Conservation (phyloP, 2,113 vertebrate species). For the Parus major region DNA sequence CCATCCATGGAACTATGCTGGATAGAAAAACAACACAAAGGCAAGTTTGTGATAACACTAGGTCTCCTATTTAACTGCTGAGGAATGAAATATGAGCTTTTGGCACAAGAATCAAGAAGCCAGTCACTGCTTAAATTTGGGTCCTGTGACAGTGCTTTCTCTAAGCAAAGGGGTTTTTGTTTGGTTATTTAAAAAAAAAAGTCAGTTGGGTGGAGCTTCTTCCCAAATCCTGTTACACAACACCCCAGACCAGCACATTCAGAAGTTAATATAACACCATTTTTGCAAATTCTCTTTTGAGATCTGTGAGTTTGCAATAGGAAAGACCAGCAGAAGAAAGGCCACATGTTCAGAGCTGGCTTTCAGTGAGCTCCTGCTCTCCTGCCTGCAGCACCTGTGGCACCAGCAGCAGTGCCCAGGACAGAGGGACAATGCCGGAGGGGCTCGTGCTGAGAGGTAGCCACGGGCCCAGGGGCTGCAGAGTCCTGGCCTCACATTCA, state of each 20-base stretch:
- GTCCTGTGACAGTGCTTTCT: neutral
- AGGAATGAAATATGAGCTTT: neutral
- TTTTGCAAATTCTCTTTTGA: neutral
- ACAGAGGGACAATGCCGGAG: accelerated
- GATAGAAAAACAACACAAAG: neutral
- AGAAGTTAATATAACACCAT: neutral
- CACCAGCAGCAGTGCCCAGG: neutral
- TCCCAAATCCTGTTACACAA: accelerated
- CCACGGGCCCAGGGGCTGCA: accelerated
- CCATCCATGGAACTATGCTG: neutral
- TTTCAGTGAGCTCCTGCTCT: neutral
- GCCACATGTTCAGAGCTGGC: accelerated
- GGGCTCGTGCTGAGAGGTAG: accelerated
- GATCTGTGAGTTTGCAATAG: neutral
- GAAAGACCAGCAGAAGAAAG: neutral
- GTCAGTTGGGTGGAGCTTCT: neutral
- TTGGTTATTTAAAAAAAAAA: neutral
- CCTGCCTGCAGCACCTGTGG: neutral
- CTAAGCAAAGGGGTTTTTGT: neutral
- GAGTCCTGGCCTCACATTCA: accelerated
- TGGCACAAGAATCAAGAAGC: neutral
- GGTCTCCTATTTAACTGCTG: neutral
- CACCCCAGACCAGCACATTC: neutral
- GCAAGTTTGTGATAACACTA: too few species aligned
- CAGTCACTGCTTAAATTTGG: neutral